Evolutionary conservation across 2,888 invertebrate genomes (phyloP), one percentile per base, ranked within the genome.

Genomic region (Pecten maximus): DNA sequence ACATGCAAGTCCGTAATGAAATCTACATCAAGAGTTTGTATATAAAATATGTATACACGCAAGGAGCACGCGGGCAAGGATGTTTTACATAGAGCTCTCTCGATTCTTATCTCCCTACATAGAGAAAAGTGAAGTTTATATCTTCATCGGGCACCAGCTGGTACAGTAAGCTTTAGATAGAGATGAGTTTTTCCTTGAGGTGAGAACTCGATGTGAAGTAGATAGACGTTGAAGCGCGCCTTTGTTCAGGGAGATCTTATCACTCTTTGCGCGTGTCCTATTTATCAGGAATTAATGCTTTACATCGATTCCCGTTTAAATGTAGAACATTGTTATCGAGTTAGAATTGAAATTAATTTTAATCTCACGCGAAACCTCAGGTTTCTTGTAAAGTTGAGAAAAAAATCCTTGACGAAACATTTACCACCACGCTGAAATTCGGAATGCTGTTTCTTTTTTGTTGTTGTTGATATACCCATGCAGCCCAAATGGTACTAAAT

Each of bases 31-130:
- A 8, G 74, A 74, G 74, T 74, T 35, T 74, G 74, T 74, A 74
- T 74, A 74, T 28, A 74, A 74, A 74, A 74, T 74, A 74, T 74
- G 74, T 74, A 74, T 74, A 74, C 74, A 74, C 74, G 74, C 74
- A 35, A 28, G 10, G 8, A 74, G 28, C 74, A 28, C 23, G 74
- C 28, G 28, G 74, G 28, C 35, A 35, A 10, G 74, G 28, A 74
- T 74, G 74, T 74, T 74, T 35, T 28, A 74, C 60, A 60, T n/a
- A 60, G n/a, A 23, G n/a, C n/a, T n/a, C 60, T 23, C 23, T 23
- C n/a, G 74, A 74, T 35, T 10, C 74, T 74, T 74, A 28, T 74
- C 74, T 74, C 3, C 44, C 12, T 74, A 60, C 23, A 28, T 8
- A 74, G 28, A 28, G 74, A 28, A 12, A 54, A 54, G 44, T 44